Evolutionary conservation across 1,140 invertebrate genomes (phyloP).

Genomic region (Platyscapa corneri): DNA sequence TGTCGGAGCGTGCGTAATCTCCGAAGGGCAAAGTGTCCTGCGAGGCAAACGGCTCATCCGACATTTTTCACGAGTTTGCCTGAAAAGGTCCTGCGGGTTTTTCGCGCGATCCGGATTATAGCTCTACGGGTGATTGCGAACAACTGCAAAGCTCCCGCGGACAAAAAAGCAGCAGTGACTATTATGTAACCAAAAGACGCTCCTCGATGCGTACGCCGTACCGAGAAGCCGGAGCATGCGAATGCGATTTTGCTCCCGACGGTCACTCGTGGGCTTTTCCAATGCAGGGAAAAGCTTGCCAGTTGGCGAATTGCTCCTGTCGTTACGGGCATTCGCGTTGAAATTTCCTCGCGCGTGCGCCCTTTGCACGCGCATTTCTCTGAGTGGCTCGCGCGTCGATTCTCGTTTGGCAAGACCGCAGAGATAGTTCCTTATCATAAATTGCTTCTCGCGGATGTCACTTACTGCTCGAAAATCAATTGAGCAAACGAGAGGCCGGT

Average conservation of each 20-base stretch:
- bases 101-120: slow-evolving; percentile 52
- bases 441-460: too few relatives aligned
- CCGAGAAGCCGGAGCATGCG: neutral
- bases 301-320: too few relatives aligned
- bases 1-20: slow-evolving; percentile 58
- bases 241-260: too few relatives aligned
- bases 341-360: too few relatives aligned
- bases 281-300: too few relatives aligned
- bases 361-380: too few relatives aligned
- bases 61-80: slow-evolving; percentile 57
- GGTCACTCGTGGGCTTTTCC: too few relatives aligned
- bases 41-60: slow-evolving; percentile 35
- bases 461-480: too few relatives aligned
- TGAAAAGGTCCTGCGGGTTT: slow-evolving; percentile 43
- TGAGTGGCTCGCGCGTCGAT: too few relatives aligned
- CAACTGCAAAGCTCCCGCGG: neutral
- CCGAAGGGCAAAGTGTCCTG: slow-evolving; percentile 29
- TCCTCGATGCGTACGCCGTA: neutral
- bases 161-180: neutral
- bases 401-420: too few relatives aligned
- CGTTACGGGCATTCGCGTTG: too few relatives aligned
- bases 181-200: slow-evolving; percentile 25
- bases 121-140: slow-evolving; percentile 23
- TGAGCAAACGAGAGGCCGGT: too few relatives aligned
- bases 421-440: neutral